A percentile compares a stretch with the other conserved stretches of the same genome.
phyloP scores from a whole-genome alignment of 2,888 invertebrate species.

The Schizotus pectinicornis region DNA sequence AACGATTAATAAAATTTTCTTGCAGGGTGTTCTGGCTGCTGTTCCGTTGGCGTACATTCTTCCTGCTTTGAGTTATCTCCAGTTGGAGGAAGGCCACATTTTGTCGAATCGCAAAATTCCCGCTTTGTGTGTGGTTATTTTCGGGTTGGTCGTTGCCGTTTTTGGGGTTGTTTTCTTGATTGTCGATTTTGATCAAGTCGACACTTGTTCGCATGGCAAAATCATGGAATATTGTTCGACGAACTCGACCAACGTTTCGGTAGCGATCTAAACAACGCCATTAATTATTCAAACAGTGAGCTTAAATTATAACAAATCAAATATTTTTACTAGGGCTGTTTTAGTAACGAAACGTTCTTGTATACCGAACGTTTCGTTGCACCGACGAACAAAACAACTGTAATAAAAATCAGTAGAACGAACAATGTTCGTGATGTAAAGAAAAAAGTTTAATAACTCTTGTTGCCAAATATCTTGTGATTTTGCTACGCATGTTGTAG shows the following conservation, averaged over 20 bases:
- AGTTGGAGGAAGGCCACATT: slow-evolving; percentile 73
- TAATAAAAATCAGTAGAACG: background rate
- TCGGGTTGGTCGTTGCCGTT: slow-evolving; percentile 69
- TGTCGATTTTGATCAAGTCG: slow-evolving; percentile 61
- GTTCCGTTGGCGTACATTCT: slow-evolving; percentile 83
- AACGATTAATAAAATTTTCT: slow-evolving; percentile 8
- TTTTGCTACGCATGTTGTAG: slow-evolving; percentile 7
- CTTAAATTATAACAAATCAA: slow-evolving; percentile 13
- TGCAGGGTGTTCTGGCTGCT: slow-evolving; percentile 79
- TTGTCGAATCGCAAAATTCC: slow-evolving; percentile 73
- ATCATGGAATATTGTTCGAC: slow-evolving; percentile 66
- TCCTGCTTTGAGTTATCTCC: slow-evolving; percentile 79
- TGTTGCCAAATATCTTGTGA: slow-evolving; percentile 33
- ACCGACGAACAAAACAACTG: background rate
- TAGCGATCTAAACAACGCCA: background rate
- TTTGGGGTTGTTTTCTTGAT: slow-evolving; percentile 67
- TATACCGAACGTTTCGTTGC: background rate
- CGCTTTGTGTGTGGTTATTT: slow-evolving; percentile 71
- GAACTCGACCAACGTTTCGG: slow-evolving; percentile 12
- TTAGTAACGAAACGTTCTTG: background rate
- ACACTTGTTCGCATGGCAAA: slow-evolving; percentile 70
- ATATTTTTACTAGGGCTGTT: slow-evolving; percentile 15
- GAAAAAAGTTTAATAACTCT: slow-evolving; percentile 31
- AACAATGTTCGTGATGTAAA: slow-evolving; percentile 1
- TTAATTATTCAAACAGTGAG: slow-evolving; percentile 18